Conservation (phyloP, 2,888 invertebrate species). For the Pyrgus malvae region DNA sequence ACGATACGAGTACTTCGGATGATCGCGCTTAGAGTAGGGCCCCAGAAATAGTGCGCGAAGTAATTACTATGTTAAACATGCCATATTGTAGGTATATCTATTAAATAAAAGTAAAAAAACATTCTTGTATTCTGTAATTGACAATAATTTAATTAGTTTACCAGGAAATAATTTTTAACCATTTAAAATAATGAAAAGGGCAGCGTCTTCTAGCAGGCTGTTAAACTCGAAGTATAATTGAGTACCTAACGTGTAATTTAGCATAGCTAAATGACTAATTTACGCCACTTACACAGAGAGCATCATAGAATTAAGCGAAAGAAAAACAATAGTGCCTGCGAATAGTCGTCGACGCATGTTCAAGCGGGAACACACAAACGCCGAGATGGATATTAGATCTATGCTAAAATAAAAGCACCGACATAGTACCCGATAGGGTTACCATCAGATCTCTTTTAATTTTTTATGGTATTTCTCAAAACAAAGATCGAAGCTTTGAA, state of each 20-base stretch:
- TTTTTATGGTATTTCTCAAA: no score
- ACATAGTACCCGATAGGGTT: constrained; percentile 3
- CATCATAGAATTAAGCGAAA: constrained; percentile 32
- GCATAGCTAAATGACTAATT: constrained; percentile 8
- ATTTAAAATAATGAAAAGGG: no score
- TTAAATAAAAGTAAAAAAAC: no score
- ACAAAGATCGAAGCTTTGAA: no score
- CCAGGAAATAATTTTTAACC: no score
- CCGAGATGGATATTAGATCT: constrained; percentile 48
- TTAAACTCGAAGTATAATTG: neutral
- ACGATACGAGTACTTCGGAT: no score
- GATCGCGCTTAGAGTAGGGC: no score
- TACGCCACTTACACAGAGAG: constrained; percentile 9
- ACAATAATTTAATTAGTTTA: no score
- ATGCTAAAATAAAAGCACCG: constrained; percentile 58
- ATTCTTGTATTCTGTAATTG: no score
- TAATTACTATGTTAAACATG: no score
- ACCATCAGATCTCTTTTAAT: neutral
- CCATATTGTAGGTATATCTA: no score
- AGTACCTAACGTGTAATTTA: constrained; percentile 1
- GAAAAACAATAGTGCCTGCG: constrained; percentile 37
- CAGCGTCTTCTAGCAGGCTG: neutral
- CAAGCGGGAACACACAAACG: constrained; percentile 8
- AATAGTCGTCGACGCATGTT: constrained; percentile 6
- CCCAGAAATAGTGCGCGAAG: no score